These are phyloP conservation scores for Ornithoptera alexandrae DNA, from an alignment of 2,888 invertebrate species.

Conservation along the genomic window DNA sequence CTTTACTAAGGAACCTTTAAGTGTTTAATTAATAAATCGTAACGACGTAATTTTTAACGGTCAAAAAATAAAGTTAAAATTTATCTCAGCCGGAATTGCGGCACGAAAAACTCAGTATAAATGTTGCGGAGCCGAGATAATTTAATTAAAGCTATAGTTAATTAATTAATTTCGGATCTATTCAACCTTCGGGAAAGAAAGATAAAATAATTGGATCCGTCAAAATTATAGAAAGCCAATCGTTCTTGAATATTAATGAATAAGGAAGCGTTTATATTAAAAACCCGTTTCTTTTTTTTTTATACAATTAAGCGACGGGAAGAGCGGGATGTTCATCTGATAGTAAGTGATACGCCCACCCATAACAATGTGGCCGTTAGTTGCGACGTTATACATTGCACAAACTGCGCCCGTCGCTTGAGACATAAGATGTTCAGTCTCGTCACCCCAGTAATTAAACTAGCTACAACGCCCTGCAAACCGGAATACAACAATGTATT, in stretches of 20 bases:
- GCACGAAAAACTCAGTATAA: conserved; percentile 42
- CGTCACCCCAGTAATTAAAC: no score
- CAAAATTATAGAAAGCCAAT: conserved; percentile 71
- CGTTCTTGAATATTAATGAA: conserved; percentile 59
- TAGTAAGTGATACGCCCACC: no score
- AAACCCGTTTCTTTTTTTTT: conserved; percentile 28
- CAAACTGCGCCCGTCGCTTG: no score
- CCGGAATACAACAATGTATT: no score
- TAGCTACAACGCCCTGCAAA: no score
- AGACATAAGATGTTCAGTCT: no score
- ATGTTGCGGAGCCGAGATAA: conserved; percentile 53
- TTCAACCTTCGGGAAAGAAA: conserved; percentile 54
- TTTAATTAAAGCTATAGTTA: conserved; percentile 73
- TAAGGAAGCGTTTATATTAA: conserved; percentile 47
- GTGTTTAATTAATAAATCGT: conserved; percentile 20
- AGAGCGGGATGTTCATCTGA: no score
- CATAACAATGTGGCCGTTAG: no score
- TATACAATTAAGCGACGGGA: no score
- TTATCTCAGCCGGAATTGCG: conserved; percentile 39
- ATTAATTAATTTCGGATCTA: conserved; percentile 69
- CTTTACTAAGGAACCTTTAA: conserved; percentile 12
- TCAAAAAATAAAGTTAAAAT: conserved; percentile 21
- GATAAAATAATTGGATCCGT: conserved; percentile 72
- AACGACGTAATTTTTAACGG: conserved; percentile 14
- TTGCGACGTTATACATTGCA: no score